phyloP scores from a whole-genome alignment of 2,888 invertebrate genomes.

The Druceiella hillmani region DNA sequence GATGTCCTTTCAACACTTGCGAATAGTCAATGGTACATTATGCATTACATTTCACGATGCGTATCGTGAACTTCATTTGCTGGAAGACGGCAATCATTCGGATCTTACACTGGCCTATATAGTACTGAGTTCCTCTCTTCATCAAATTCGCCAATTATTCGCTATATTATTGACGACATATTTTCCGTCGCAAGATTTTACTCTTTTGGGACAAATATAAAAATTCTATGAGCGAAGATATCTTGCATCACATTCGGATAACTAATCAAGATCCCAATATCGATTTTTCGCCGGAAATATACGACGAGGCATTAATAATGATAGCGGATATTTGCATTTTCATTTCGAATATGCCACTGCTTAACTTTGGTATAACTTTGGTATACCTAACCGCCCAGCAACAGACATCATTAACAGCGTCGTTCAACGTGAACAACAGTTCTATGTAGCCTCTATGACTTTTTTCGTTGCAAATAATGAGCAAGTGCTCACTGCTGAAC shows the following conservation, averaged over 20 bases:
- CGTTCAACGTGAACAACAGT: slow-evolving; percentile 8
- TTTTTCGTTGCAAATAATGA: slow-evolving; percentile 9
- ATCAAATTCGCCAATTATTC: too few relatives aligned
- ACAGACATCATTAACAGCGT: slow-evolving; percentile 8
- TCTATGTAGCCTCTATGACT: slow-evolving; percentile 8
- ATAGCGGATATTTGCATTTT: neutral
- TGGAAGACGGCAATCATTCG: too few relatives aligned
- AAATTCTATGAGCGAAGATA: slow-evolving; percentile 1
- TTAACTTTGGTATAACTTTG: slow-evolving; percentile 10
- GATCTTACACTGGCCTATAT: too few relatives aligned
- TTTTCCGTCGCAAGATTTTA: neutral
- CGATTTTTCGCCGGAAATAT: too few relatives aligned
- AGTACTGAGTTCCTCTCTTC: too few relatives aligned
- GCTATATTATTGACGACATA: neutral
- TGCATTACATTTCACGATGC: too few relatives aligned
- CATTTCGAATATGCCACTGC: neutral
- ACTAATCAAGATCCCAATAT: neutral
- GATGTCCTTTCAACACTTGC: too few relatives aligned
- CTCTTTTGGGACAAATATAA: slow-evolving; percentile 1
- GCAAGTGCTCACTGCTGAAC: neutral
- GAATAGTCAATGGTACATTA: too few relatives aligned
- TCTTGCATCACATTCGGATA: neutral
- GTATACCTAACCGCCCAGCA: slow-evolving; percentile 13
- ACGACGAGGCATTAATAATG: too few relatives aligned
- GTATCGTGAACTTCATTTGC: too few relatives aligned